Base-by-base conservation (phyloP, 2,797 vertebrate species). In the Otolemur crassicaudatus region DNA sequence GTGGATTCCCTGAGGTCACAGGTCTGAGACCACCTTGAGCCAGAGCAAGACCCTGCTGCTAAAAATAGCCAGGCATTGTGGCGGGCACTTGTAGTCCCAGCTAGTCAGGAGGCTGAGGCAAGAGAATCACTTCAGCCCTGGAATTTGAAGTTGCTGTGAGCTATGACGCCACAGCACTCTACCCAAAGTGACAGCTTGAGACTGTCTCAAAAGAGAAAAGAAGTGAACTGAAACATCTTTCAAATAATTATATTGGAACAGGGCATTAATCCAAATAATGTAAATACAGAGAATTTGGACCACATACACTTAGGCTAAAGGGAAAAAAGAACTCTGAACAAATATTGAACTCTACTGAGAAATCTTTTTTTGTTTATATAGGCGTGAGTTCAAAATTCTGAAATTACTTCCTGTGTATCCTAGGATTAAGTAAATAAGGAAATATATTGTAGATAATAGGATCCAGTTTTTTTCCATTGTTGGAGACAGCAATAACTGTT, bases 361-460 rank as follows among this genome's bases (percentile, higher is more conserved):
- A 94, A 86, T 31, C 27, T 85, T 86, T 61, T 80, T 40, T 81
- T 88, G 60, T 61, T 84, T 84, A 34, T 56, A 85, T 49, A 93
- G 53, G n/a, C 22, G 65, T 56, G 53, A 34, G 58, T 89, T 94
- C 31, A 31, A 58, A 86, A 92, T 80, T 86, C 73, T 76, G 73
- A 76, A 76, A 76, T 43, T 76, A 53, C 43, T 76, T 76, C 49
- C 73, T 46, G 29, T 75, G 17, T 2, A 43, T 29, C 43, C 40
- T 75, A 76, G 73, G 73, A 46, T 49, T 76, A 22, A 76, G 29
- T 29, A 76, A 11, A 20, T 53, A 76, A 76, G 46, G 31, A 49
- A 49, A 76, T 76, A 76, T 19, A 49, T 31, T 76, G 46, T 49
- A 10, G 46, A 76, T 76, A 31, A 76, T 49, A 43, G 73, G 43